Evolutionary conservation across 2,797 vertebrate genomes (phyloP), one percentile per base, ranked within the genome.

Genomic region (Danio kyathit): DNA sequence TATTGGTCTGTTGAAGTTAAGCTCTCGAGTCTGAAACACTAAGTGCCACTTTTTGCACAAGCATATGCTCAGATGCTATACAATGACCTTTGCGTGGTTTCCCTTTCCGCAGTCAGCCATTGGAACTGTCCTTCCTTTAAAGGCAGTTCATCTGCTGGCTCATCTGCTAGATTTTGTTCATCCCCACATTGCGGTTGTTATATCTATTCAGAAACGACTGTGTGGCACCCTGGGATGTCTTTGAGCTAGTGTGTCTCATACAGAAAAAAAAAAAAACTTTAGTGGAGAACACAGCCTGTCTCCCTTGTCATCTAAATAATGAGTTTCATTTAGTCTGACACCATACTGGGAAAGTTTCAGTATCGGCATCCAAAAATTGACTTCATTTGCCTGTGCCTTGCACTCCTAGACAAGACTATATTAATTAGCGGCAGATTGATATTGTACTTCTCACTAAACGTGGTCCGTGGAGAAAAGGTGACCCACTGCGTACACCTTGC

Each of bases 361-460:
- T 21, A 21, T 76, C 49, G 17, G 29, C 57, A 52, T 63, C 49
- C 66, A 56, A 56, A 74, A 69, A 80, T 76, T 41, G 44, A 76
- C 79, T 81, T 76, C 54, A 83, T 75, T 81, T 76, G 65, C 73
- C 38, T 46, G 64, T 76, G 29, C 74, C 66, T 48, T 21, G n/a
- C 57, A 63, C 64, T 80, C 29, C 40, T 59, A 69, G 66, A 79
- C 72, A 61, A 82, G 71, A 65, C 78, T 54, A 70, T 78, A 75
- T 84, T 79, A 81, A 79, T 86, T 79, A 76, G 40, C 40, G 19
- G 43, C 61, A 59, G 84, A 83, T 70, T 81, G 76, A 78, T 79
- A 84, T 84, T 66, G 49, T 54, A 52, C 21, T 44, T 56, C 40
- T 46, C 46, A 71, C 61, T 17, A 75, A 51, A 57, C 40, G 13